Evolutionary conservation across 2,888 invertebrate species (phyloP).

Genomic region (Fragum fragum): DNA sequence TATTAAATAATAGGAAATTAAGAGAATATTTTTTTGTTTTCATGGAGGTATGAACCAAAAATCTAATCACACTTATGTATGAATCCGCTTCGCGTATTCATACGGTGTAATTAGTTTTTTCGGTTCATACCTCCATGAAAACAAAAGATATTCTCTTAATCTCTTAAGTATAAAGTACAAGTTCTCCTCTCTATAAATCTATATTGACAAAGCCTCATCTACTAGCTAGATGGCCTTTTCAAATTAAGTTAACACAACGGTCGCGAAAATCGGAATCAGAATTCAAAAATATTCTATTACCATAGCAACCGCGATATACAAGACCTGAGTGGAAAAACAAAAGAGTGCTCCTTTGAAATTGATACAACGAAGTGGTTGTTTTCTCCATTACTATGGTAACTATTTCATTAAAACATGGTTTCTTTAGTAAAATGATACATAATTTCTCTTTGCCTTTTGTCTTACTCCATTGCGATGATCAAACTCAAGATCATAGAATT

Average conservation of each 20-base stretch:
- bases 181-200: no score
- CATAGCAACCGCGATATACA: slow-evolving; percentile 29
- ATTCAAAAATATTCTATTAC: slow-evolving; percentile 26
- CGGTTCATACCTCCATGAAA: no score
- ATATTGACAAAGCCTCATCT: no score
- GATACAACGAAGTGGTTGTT: slow-evolving; percentile 22
- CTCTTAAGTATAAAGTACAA: no score
- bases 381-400: slow-evolving; percentile 27
- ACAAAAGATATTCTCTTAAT: no score
- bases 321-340: slow-evolving; percentile 15
- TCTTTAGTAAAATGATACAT: slow-evolving; percentile 2
- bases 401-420: slow-evolving; percentile 10
- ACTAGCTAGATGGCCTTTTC: neutral
- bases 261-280: slow-evolving; percentile 24
- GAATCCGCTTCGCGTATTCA: no score
- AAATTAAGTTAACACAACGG: slow-evolving; percentile 12
- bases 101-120: no score
- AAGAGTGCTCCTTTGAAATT: slow-evolving; percentile 19
- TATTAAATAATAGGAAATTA: no score
- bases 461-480: neutral
- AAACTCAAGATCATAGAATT: no score
- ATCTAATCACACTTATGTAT: no score
- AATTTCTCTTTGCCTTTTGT: neutral
- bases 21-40: no score
- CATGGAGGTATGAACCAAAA: no score